phyloP scores from a whole-genome alignment of 1,140 invertebrate genomes.

The Bursaphelenchus mucronatus region DNA sequence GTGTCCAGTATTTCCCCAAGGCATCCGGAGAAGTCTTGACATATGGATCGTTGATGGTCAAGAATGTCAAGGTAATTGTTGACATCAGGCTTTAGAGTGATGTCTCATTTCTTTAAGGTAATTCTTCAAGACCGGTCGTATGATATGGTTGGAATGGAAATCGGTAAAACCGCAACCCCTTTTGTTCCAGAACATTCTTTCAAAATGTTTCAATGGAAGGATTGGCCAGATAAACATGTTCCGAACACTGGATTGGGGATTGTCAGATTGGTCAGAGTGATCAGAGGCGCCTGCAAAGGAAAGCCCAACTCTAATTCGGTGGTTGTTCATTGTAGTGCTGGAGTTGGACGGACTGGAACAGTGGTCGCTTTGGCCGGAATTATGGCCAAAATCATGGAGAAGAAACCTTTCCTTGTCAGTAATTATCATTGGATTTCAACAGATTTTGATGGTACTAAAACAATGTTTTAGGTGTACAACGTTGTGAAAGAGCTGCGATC shows the following conservation, averaged over 20 bases:
- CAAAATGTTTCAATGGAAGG: slow-evolving; percentile 19
- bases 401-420: not conserved
- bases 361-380: slow-evolving; percentile 13
- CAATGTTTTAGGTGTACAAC: not conserved
- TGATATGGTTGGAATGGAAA: slow-evolving; percentile 21
- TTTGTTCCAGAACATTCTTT: not conserved
- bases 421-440: not conserved
- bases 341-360: slow-evolving; percentile 27
- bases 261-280: slow-evolving; percentile 14
- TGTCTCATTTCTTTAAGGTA: not conserved
- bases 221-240: slow-evolving; percentile 9
- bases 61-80: slow-evolving; percentile 11
- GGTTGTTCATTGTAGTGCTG: slow-evolving; percentile 23
- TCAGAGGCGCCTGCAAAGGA: slow-evolving; percentile 2
- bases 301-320: slow-evolving; percentile 17
- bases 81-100: not conserved
- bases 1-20: slow-evolving; percentile 26
- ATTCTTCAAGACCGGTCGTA: not conserved
- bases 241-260: slow-evolving; percentile 26
- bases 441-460: slow-evolving; percentile 4
- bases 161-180: not conserved
- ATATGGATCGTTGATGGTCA: slow-evolving; percentile 25
- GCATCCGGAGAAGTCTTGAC: slow-evolving; percentile 10
- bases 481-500: slow-evolving; percentile 26
- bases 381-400: slow-evolving; percentile 1